phyloP scores from a whole-genome alignment of 2,797 vertebrate genomes.

The Thamnophis elegans region DNA sequence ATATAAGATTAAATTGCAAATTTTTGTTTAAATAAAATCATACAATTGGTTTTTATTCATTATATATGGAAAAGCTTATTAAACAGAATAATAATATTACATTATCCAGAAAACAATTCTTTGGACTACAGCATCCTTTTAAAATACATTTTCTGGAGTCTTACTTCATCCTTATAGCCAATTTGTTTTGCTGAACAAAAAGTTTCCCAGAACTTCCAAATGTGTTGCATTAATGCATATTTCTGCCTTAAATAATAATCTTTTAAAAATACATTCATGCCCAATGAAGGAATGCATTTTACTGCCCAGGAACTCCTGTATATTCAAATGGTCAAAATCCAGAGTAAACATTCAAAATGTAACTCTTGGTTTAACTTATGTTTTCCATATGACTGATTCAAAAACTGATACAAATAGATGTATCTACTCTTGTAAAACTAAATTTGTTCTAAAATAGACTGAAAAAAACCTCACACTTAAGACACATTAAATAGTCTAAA shows the following conservation, averaged over 20 bases:
- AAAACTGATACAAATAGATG: background rate
- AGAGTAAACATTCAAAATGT: constrained; percentile 7
- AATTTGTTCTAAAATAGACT: background rate
- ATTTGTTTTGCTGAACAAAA: constrained; percentile 69
- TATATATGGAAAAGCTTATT: constrained; percentile 74
- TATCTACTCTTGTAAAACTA: background rate
- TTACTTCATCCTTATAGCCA: constrained; percentile 74
- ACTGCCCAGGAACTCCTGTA: background rate
- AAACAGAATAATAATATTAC: constrained; percentile 71
- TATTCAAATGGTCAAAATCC: background rate
- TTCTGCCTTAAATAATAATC: constrained; percentile 35
- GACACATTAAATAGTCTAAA: background rate
- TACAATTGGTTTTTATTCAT: constrained; percentile 76
- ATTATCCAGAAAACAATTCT: constrained; percentile 78
- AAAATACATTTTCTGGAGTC: constrained; percentile 71
- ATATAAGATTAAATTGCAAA: background rate
- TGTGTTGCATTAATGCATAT: constrained; percentile 53
- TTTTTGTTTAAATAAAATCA: constrained; percentile 69
- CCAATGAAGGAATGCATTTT: constrained; percentile 53
- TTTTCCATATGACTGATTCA: background rate
- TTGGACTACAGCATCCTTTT: constrained; percentile 75
- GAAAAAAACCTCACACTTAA: background rate
- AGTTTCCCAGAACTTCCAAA: constrained; percentile 54
- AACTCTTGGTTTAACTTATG: background rate
- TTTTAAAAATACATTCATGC: constrained; percentile 31